A percentile compares a stretch with the other conserved stretches of the same genome.
These are phyloP conservation scores for Molossus alvarezi DNA, from an alignment of 2,797 vertebrate genomes.

Conservation along the genomic window DNA sequence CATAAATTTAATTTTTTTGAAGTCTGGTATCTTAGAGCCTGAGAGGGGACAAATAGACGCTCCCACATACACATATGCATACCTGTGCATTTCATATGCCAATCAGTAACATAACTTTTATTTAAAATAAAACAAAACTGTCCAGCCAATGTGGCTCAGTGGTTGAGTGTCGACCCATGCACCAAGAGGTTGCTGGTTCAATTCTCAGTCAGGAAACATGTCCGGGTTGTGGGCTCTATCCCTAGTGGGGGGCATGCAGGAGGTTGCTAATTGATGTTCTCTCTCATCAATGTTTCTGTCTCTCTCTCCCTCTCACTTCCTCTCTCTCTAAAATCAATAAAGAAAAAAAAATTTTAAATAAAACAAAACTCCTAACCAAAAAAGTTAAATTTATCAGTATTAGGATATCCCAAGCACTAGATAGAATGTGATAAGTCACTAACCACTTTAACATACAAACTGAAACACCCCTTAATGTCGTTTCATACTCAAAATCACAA, in stretches of 20 bases:
- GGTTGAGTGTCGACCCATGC: too few species aligned
- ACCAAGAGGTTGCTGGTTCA: too few species aligned
- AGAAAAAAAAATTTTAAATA: slow-evolving; percentile 31
- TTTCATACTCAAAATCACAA: not conserved
- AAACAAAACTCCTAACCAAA: slow-evolving; percentile 34
- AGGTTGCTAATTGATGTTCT: too few species aligned
- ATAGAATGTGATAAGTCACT: not conserved
- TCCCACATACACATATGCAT: not conserved
- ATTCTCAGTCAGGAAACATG: too few species aligned
- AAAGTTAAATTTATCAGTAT: not conserved
- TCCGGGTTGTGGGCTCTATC: too few species aligned
- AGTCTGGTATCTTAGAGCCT: not conserved
- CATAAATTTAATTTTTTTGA: not conserved
- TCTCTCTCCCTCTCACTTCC: too few species aligned
- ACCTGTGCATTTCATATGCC: not conserved
- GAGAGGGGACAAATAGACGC: not conserved
- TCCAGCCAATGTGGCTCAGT: too few species aligned
- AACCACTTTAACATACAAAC: slow-evolving; percentile 5
- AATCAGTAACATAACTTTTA: not conserved
- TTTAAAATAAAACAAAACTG: slow-evolving; percentile 31
- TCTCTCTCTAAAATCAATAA: too few species aligned
- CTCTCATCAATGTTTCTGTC: too few species aligned
- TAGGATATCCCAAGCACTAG: not conserved
- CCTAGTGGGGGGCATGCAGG: too few species aligned
- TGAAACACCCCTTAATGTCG: not conserved